A percentile compares a stretch with the other conserved stretches of the same genome.
These are phyloP conservation scores for Scaptomyza montana DNA, from an alignment of 1,140 invertebrate genomes.

Conservation along the genomic window DNA sequence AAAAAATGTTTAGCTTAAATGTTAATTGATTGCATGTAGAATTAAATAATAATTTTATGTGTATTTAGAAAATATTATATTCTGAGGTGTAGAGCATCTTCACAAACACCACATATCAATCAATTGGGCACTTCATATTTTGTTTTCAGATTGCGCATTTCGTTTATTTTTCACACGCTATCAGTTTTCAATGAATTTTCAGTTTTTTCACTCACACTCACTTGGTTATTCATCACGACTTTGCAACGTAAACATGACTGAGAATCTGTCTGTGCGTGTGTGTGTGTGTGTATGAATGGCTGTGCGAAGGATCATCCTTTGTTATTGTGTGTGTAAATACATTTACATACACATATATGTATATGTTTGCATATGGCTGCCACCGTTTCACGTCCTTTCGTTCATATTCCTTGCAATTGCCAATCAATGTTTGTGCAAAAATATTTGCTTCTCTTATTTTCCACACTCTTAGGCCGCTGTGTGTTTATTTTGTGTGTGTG, in stretches of 20 bases:
- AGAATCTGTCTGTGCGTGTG: background rate
- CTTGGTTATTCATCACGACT: slow-evolving; percentile 64
- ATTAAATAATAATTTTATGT: background rate
- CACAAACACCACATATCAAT: slow-evolving; percentile 28
- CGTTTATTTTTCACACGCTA: slow-evolving; percentile 78
- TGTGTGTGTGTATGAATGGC: background rate
- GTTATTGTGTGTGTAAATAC: background rate
- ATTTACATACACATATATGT: background rate
- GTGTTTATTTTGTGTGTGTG: slow-evolving; percentile 30
- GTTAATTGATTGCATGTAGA: too few species aligned
- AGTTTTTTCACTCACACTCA: slow-evolving; percentile 64
- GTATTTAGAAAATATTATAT: background rate
- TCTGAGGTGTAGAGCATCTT: slow-evolving; percentile 17
- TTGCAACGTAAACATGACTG: slow-evolving; percentile 41
- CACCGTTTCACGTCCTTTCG: slow-evolving; percentile 15
- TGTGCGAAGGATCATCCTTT: slow-evolving; percentile 2
- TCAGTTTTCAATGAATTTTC: slow-evolving; percentile 80
- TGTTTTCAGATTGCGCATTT: slow-evolving; percentile 58
- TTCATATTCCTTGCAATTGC: slow-evolving; percentile 49
- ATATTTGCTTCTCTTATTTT: slow-evolving; percentile 76
- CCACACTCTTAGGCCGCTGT: slow-evolving; percentile 63
- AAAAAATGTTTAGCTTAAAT: too few species aligned
- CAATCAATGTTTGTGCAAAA: slow-evolving; percentile 80
- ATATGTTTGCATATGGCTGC: slow-evolving; percentile 1
- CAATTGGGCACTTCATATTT: slow-evolving; percentile 56